Evolutionary conservation across 1,140 invertebrate genomes (phyloP), one percentile per base, ranked within the genome.

Genomic region (Chionoecetes opilio): DNA sequence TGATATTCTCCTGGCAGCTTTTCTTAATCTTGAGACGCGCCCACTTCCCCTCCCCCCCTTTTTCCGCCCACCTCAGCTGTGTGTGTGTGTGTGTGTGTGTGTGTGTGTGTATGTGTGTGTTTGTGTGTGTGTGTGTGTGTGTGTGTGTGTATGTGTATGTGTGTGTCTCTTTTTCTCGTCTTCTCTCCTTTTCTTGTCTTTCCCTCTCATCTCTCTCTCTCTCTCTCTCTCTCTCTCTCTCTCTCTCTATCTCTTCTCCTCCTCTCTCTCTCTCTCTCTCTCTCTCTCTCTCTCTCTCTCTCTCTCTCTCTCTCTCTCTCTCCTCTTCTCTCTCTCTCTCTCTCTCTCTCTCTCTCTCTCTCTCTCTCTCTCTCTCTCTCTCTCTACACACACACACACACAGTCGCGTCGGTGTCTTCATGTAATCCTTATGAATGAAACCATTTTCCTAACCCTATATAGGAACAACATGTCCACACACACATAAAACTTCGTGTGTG

Each of bases 61-160:
- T 5, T n/a, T 29, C 41, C 14, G 35, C 32, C 75, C 34, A 29
- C 14, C 35, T 35, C 63, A 31, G 35, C 9, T 91, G n/a, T 91
- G 21, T 87, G 29, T 94, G 46, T 87, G 31, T 94, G 38, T 87
- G 46, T 94, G 46, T 87, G 26, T 94, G 31, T 91, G 31, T 91
- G 41, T 94, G 41, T 89, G 21, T 87, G 46, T 94, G 46, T 87
- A 3, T 94, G 31, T 91, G 31, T 91, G 41, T 94, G 41, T 89
- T 3, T n/a, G n/a, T n/a, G n/a, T n/a, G n/a, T n/a, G n/a, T n/a
- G n/a, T n/a, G n/a, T n/a, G n/a, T 53, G 29, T 29, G 26, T 63
- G 38, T 8, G 38, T 26, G 6, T 38, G 3, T 0, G 17, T 2
- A n/a, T 38, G 21, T 5, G n/a, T n/a, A n/a, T n/a, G n/a, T n/a